Evolutionary conservation across 2,888 invertebrate species (phyloP).

Genomic region (Stenichneumon culpator): DNA sequence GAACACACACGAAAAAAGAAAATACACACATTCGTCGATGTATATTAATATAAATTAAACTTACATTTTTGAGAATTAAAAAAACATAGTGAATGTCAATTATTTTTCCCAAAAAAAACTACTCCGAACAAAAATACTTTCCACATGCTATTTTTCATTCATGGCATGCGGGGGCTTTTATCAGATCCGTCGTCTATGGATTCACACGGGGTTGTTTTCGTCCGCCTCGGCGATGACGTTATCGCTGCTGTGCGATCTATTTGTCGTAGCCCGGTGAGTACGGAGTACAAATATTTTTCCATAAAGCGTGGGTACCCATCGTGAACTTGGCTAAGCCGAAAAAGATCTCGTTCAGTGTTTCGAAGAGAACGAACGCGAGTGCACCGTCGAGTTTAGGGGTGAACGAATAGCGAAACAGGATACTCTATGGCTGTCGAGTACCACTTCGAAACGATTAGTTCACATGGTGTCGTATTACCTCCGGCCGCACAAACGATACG

Average conservation of each 20-base stretch:
- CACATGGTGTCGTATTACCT: conserved; percentile 84
- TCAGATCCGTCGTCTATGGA: conserved; percentile 59
- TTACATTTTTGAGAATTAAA: conserved; percentile 83
- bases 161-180: conserved; percentile 26
- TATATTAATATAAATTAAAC: conserved; percentile 84
- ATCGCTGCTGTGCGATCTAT: conserved; percentile 56
- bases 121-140: conserved; percentile 6
- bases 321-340: conserved; percentile 18
- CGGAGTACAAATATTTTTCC: conserved; percentile 52
- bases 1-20: conserved; percentile 45
- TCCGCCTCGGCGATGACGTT: conserved; percentile 50
- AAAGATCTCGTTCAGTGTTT: conserved; percentile 26
- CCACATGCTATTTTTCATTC: conserved; percentile 29
- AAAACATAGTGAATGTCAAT: conserved; percentile 51
- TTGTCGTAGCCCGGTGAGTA: conserved; percentile 46
- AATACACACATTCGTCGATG: conserved; percentile 78
- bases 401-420: conserved; percentile 81
- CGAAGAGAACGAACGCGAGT: conserved; percentile 38
- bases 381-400: background rate
- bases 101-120: conserved; percentile 39
- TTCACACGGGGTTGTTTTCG: conserved; percentile 47
- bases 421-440: conserved; percentile 70
- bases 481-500: conserved; percentile 73
- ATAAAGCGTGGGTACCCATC: conserved; percentile 41
- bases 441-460: conserved; percentile 84